A percentile compares a stretch with the other conserved stretches of the same genome.
phyloP scores from a whole-genome alignment of 2,888 invertebrate species.

The Notocelia uddmanniana region DNA sequence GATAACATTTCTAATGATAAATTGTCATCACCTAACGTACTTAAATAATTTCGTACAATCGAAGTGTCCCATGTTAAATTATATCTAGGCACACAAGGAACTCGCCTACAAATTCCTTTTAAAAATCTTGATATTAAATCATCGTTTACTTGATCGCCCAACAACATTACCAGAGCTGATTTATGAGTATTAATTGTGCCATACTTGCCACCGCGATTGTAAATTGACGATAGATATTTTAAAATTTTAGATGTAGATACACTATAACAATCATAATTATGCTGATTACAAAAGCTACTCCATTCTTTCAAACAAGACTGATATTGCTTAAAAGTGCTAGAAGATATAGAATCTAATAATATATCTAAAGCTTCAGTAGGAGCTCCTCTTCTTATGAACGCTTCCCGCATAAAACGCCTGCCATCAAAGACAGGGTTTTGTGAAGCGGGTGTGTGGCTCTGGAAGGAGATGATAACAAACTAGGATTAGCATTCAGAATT shows the following conservation, averaged over 20 bases:
- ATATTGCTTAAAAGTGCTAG: not conserved
- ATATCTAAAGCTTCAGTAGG: too few relatives aligned
- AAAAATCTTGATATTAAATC: constrained; percentile 23
- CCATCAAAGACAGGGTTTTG: too few relatives aligned
- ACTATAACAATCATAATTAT: constrained; percentile 12
- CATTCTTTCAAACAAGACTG: constrained; percentile 19
- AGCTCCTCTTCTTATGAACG: too few relatives aligned
- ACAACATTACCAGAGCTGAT: not conserved
- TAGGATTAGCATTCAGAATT: too few relatives aligned
- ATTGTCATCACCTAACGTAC: constrained; percentile 5
- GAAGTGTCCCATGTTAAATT: too few relatives aligned
- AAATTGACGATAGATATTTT: not conserved
- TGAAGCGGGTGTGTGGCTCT: too few relatives aligned
- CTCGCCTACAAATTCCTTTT: constrained; percentile 21
- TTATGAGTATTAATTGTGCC: constrained; percentile 6
- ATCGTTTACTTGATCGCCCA: constrained; percentile 11
- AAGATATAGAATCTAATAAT: too few relatives aligned
- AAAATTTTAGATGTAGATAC: not conserved
- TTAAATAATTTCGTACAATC: too few relatives aligned
- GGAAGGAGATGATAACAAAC: too few relatives aligned
- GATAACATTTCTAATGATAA: constrained; percentile 1
- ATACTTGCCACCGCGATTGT: too few relatives aligned
- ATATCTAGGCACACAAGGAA: constrained; percentile 4
- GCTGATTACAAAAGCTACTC: constrained; percentile 3
- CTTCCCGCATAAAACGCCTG: too few relatives aligned